Evolutionary conservation across 2,888 invertebrate species (phyloP).

Genomic region (Gibbula magus): DNA sequence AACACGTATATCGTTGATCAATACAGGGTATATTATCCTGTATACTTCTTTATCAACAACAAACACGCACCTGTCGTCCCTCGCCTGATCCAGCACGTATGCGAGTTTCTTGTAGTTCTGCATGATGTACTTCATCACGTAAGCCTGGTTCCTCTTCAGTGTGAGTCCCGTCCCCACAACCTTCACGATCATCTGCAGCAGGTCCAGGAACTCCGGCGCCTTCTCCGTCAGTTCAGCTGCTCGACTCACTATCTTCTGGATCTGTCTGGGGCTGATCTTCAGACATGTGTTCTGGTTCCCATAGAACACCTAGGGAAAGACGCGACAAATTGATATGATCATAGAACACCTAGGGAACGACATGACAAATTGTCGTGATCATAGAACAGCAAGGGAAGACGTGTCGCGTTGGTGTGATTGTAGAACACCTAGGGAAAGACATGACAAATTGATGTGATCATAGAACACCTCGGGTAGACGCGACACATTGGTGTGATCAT

Average conservation of each 20-base stretch:
- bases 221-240: slow-evolving; percentile 70
- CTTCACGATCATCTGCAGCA: slow-evolving; percentile 71
- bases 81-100: slow-evolving; percentile 67
- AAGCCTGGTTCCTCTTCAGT: slow-evolving; percentile 74
- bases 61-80: slow-evolving; percentile 63
- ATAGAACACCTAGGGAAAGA: slow-evolving; percentile 68
- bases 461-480: too few species aligned
- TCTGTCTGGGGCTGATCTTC: slow-evolving; percentile 72
- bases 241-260: slow-evolving; percentile 71
- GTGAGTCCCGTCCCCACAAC: slow-evolving; percentile 72
- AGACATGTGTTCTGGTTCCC: slow-evolving; percentile 73
- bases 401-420: too few species aligned
- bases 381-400: too few species aligned
- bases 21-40: neutral
- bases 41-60: neutral
- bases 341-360: too few species aligned
- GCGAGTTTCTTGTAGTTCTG: slow-evolving; percentile 73
- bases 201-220: slow-evolving; percentile 72
- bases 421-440: slow-evolving; percentile 69
- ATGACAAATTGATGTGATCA: too few species aligned
- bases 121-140: slow-evolving; percentile 75
- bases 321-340: too few species aligned
- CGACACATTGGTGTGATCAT: too few species aligned
- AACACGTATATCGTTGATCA: neutral
- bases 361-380: too few species aligned